phyloP scores from a whole-genome alignment of 2,797 vertebrate species.

The Chiloscyllium punctatum region DNA sequence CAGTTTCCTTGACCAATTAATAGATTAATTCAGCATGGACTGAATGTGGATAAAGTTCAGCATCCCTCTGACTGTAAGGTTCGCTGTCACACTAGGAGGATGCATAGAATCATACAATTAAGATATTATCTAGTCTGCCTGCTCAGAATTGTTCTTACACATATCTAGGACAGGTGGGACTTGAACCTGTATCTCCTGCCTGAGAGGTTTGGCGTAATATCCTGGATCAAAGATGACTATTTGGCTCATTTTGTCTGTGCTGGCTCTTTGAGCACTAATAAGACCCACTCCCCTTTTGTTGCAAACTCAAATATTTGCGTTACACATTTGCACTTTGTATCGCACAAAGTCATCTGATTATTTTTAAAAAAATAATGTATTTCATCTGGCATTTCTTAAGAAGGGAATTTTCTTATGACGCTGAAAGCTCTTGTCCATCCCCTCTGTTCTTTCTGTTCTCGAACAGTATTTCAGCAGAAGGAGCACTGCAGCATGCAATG shows the following conservation, averaged over 20 bases:
- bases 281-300: not conserved
- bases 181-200: too few relatives aligned
- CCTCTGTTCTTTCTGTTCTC: not conserved
- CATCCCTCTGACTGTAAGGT: not conserved
- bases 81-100: not conserved
- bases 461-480: not conserved
- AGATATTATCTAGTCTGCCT: too few relatives aligned
- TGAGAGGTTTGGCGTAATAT: too few relatives aligned
- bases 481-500: not conserved
- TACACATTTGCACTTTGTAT: not conserved
- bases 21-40: not conserved
- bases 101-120: not conserved
- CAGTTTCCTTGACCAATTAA: not conserved
- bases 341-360: not conserved
- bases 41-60: not conserved
- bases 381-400: not conserved
- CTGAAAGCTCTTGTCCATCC: not conserved
- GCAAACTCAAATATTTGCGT: not conserved
- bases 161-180: too few relatives aligned
- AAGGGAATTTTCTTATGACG: not conserved
- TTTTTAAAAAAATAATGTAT: not conserved
- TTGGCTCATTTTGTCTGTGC: not conserved
- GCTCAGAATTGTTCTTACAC: too few relatives aligned
- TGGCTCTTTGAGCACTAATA: not conserved
- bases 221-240: not conserved